Conservation (phyloP, 2,888 invertebrate genomes). For the Campoplex nolae region DNA sequence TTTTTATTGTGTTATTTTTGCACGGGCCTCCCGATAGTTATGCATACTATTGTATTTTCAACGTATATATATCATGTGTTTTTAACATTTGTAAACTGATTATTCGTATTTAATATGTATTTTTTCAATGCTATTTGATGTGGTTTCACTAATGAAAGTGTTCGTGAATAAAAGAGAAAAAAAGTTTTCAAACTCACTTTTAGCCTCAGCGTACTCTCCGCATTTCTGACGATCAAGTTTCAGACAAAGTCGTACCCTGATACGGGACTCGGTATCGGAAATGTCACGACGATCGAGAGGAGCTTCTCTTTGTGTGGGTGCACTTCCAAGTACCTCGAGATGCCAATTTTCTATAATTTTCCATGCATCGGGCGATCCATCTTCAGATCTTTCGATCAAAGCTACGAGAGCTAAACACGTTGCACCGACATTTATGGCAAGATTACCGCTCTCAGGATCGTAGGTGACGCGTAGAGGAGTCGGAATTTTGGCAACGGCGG, state of each 20-base stretch:
- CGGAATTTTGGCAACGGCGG: conserved; percentile 94
- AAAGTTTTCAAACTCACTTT: conserved; percentile 87
- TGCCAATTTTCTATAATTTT: conserved; percentile 91
- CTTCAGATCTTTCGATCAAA: conserved; percentile 90
- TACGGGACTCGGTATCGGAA: conserved; percentile 87
- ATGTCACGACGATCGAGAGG: conserved; percentile 88
- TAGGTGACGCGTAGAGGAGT: conserved; percentile 92
- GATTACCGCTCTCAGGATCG: conserved; percentile 90
- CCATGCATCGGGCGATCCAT: conserved; percentile 87
- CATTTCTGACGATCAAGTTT: conserved; percentile 93
- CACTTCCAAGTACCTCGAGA: conserved; percentile 90
- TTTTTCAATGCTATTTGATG: not conserved
- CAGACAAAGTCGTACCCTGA: conserved; percentile 93
- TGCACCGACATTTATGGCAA: conserved; percentile 92
- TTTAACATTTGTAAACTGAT: not conserved
- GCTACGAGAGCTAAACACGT: conserved; percentile 92
- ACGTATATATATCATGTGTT: no score
- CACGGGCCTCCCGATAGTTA: not conserved
- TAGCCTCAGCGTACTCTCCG: conserved; percentile 93
- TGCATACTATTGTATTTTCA: not conserved
- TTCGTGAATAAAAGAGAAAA: not conserved
- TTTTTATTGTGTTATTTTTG: not conserved
- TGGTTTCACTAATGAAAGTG: not conserved
- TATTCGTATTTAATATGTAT: not conserved
- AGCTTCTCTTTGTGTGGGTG: conserved; percentile 90